These are phyloP conservation scores for Pegoplata infirma DNA, from an alignment of 2,888 invertebrate genomes.

Conservation along the genomic window DNA sequence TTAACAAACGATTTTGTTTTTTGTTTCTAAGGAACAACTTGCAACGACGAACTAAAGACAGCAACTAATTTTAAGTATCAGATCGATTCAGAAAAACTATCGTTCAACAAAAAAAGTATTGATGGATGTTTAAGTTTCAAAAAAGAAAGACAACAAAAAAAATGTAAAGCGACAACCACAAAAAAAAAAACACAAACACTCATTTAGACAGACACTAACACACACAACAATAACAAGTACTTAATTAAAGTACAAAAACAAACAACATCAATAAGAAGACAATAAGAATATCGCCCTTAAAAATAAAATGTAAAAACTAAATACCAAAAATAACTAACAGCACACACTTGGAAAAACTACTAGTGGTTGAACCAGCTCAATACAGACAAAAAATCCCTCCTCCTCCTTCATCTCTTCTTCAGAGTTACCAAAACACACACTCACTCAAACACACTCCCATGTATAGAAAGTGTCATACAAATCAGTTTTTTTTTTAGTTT, in stretches of 20 bases:
- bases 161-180: conserved; percentile 72
- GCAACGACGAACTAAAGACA: conserved; percentile 76
- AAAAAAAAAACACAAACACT: conserved; percentile 53
- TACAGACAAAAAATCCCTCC: conserved; percentile 61
- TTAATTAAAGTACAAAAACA: conserved; percentile 60
- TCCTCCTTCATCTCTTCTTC: background rate
- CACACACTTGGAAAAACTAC: conserved; percentile 37
- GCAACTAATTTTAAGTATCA: conserved; percentile 75
- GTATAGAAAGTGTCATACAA: conserved; percentile 46
- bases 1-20: conserved; percentile 37
- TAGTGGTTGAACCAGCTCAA: conserved; percentile 51
- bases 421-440: conserved; percentile 38
- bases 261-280: conserved; percentile 40
- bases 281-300: conserved; percentile 71
- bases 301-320: conserved; percentile 71
- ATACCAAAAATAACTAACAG: conserved; percentile 61
- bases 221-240: conserved; percentile 38
- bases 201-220: conserved; percentile 6
- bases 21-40: conserved; percentile 70
- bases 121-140: conserved; percentile 59
- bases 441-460: conserved; percentile 39
- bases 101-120: conserved; percentile 57
- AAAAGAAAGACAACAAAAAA: conserved; percentile 66
- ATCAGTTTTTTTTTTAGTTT: conserved; percentile 46
- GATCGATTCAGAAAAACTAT: conserved; percentile 69